Conservation (phyloP, 2,797 vertebrate species). For the Nyctibius grandis region DNA sequence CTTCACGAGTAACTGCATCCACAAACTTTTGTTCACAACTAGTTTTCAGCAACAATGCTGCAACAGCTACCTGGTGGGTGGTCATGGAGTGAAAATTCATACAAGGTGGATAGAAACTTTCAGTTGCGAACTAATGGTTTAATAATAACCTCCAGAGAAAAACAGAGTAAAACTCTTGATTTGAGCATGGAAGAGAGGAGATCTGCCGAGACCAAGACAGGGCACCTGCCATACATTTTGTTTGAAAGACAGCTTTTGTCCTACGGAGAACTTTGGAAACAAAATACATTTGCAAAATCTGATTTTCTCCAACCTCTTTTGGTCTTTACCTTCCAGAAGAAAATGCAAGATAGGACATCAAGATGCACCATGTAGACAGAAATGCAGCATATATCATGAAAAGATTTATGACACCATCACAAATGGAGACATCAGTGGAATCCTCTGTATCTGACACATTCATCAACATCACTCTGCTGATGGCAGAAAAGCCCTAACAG, state of each 20-base stretch:
- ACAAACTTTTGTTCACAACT: background rate
- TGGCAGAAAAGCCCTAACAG: background rate
- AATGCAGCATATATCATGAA: background rate
- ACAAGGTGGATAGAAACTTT: background rate
- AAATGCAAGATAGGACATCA: background rate
- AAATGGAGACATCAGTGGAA: background rate
- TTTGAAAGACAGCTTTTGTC: background rate
- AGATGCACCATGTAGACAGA: background rate
- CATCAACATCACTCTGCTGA: background rate
- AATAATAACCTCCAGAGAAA: background rate
- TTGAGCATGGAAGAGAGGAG: background rate
- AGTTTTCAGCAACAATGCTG: background rate
- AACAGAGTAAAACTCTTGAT: background rate
- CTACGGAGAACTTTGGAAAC: background rate
- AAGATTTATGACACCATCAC: background rate
- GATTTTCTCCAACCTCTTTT: background rate
- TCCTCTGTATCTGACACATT: background rate
- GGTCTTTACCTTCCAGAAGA: background rate
- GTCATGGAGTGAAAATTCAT: background rate
- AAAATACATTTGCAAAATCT: background rate
- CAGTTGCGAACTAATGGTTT: background rate
- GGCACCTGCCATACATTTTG: background rate
- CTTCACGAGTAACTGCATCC: background rate
- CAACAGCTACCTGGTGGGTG: background rate
- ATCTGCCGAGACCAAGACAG: background rate